phyloP scores from a whole-genome alignment of 2,797 vertebrate genomes.

The Schizothorax lantsangensis region DNA sequence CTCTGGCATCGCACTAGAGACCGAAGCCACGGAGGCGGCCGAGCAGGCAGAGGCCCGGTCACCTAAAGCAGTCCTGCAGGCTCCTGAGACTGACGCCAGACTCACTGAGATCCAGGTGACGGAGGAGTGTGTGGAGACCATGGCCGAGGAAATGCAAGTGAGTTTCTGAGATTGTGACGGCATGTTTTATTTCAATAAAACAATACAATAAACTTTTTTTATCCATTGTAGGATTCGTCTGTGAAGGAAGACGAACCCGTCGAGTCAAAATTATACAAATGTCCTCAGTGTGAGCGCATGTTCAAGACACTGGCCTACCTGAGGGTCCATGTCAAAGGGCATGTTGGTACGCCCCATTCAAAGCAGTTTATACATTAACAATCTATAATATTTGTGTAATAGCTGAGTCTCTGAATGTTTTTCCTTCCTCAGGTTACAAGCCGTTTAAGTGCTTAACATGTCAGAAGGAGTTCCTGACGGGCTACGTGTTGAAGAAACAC shows the following conservation, averaged over 20 bases:
- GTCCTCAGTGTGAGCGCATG: conserved; percentile 88
- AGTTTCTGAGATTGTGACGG: neutral
- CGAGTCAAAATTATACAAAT: conserved; percentile 77
- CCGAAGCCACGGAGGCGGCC: conserved; percentile 71
- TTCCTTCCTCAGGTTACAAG: conserved; percentile 82
- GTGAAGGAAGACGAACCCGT: conserved; percentile 65
- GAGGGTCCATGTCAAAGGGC: conserved; percentile 88
- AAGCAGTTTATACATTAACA: neutral
- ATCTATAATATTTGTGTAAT: neutral
- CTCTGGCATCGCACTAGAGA: conserved; percentile 88
- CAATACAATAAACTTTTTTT: neutral
- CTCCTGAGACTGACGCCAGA: conserved; percentile 64
- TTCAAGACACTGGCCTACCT: conserved; percentile 87
- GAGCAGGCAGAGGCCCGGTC: conserved; percentile 66
- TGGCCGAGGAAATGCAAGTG: conserved; percentile 63
- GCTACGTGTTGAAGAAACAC: conserved; percentile 95
- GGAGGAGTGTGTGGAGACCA: conserved; percentile 77
- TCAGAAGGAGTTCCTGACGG: conserved; percentile 93
- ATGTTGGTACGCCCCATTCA: conserved; percentile 82
- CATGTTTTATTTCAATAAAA: neutral
- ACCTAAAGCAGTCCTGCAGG: conserved; percentile 67
- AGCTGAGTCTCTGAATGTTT: neutral
- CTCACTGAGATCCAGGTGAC: conserved; percentile 80
- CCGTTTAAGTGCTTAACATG: conserved; percentile 90
- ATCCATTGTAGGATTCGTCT: conserved; percentile 66